Evolutionary conservation across 2,888 invertebrate genomes (phyloP), one percentile per base, ranked within the genome.

Genomic region (Drosophila picticornis): DNA sequence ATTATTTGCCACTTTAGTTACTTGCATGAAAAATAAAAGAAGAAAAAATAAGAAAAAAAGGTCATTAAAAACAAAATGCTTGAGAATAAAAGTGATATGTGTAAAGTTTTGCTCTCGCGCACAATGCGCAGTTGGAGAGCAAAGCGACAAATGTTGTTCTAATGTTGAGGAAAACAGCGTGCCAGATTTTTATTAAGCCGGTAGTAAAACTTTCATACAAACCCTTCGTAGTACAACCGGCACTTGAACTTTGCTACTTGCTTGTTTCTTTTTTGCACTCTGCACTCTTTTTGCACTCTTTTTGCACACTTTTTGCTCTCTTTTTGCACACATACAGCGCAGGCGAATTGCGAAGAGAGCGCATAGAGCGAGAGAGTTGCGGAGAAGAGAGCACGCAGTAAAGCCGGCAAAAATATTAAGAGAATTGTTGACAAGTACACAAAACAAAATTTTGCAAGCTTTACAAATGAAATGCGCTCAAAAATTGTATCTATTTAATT

Each of bases 111-210:
- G 56, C 70, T 46, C 46, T 46, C 46, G 46, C 25, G 46, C 73
- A 29, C 22, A 31, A 40, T 38, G 25, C n/a, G 38, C 32, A 36
- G 19, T 6, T 48, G 31, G 3, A 25, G 16, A 29, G 38, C 46
- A 50, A 50, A 29, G 75, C 84, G 81, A 79, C 82, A 83, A 89
- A 91, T 83, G 81, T 80, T 79, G 84, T 85, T 91, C 83, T 86
- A 85, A 84, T 83, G 70, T 56, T 57, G 58, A 61, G 56, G 27
- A 55, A 51, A 46, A 58, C 46, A 60, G 57, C 66, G 60, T 60
- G 71, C 64, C 29, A 34, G 51, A 48, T 66, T 60, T 59, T 67
- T 55, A 13, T 57, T 60, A 29, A 71, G 64, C 71, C 86, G 65
- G 70, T 72, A 53, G 75, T 69, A 72, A 3, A n/a, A n/a, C 46